phyloP scores from a whole-genome alignment of 2,888 invertebrate genomes.

The Tricholauxania praeusta region DNA sequence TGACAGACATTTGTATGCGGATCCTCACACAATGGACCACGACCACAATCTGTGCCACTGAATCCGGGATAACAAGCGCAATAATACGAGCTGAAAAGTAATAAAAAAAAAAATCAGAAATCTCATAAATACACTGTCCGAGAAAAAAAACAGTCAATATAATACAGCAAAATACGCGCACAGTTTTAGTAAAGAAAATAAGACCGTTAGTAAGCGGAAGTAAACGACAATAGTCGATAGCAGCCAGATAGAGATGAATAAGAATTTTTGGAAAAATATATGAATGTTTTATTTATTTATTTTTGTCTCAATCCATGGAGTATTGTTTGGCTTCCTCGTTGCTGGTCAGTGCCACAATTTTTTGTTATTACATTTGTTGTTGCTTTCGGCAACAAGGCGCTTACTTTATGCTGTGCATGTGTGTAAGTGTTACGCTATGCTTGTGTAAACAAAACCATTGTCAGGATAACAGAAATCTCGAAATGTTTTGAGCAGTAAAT shows the following conservation, averaged over 20 bases:
- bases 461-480: constrained; percentile 11
- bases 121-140: neutral
- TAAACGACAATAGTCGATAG: no score
- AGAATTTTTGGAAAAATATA: no score
- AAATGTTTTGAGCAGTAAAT: constrained; percentile 18
- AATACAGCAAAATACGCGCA: neutral
- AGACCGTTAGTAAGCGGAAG: neutral
- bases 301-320: no score
- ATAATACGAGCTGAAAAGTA: constrained; percentile 76
- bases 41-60: constrained; percentile 81
- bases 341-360: no score
- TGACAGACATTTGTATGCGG: constrained; percentile 77
- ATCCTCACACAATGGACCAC: constrained; percentile 82
- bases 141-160: neutral
- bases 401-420: neutral
- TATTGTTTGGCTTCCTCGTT: no score
- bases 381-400: no score
- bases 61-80: constrained; percentile 87
- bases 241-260: no score
- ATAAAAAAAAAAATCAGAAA: constrained; percentile 9
- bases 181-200: neutral
- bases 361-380: no score
- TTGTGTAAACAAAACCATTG: constrained; percentile 2
- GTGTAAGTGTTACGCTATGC: neutral
- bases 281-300: no score